These are phyloP conservation scores for Odocoileus hemionus DNA, from an alignment of 2,113 vertebrate genomes.

Conservation along the genomic window DNA sequence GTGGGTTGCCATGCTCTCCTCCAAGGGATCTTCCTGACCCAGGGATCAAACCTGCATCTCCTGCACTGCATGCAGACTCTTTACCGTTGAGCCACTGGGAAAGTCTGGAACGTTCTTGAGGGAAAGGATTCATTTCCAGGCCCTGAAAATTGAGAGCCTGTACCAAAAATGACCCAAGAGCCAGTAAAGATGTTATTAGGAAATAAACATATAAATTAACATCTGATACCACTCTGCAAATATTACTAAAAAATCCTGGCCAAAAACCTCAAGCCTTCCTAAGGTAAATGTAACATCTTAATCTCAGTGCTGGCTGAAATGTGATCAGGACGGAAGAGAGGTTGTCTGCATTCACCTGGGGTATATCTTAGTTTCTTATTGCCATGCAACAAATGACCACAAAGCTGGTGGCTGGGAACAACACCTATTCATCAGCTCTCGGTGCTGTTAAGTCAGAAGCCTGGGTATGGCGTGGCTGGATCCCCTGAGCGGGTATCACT, in stretches of 20 bases:
- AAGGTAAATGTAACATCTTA: not conserved
- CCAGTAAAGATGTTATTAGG: not conserved
- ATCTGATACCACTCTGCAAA: not conserved
- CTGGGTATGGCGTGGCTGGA: not conserved
- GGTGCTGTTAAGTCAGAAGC: not conserved
- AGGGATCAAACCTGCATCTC: not conserved
- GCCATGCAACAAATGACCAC: not conserved
- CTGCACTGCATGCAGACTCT: not conserved
- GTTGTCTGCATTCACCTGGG: not conserved
- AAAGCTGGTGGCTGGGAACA: not conserved
- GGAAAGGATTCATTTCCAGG: not conserved
- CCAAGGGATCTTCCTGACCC: not conserved
- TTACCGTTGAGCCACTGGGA: not conserved
- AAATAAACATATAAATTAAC: not conserved
- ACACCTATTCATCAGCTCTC: not conserved
- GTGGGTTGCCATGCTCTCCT: not conserved
- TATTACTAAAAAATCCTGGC: not conserved
- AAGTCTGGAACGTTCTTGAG: not conserved
- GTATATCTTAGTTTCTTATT: not conserved
- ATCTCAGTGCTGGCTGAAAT: not conserved
- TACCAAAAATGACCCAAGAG: not conserved
- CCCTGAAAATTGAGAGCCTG: not conserved
- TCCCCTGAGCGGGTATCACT: not conserved
- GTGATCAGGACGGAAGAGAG: not conserved
- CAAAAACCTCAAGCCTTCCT: not conserved